These are phyloP conservation scores for Cephalopholis sonnerati DNA, from an alignment of 2,113 vertebrate genomes.

Conservation along the genomic window DNA sequence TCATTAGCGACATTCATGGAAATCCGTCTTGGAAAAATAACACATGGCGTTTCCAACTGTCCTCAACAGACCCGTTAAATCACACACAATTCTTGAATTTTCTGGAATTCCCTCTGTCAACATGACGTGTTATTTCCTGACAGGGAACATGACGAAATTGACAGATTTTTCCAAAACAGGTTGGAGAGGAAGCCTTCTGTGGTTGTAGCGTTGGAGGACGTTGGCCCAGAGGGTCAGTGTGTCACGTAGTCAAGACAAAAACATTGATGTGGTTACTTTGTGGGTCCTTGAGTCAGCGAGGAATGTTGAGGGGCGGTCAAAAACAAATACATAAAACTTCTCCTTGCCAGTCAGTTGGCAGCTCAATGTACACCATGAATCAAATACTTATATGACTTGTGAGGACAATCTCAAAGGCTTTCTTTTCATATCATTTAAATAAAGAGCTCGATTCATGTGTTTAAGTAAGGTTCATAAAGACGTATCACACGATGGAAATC, in stretches of 20 bases:
- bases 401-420: neutral
- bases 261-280: constrained; percentile 39
- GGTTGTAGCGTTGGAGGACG: neutral
- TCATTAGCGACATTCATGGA: constrained; percentile 45
- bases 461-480: neutral
- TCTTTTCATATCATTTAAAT: neutral
- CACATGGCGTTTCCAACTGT: constrained; percentile 7
- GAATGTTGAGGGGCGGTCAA: constrained; percentile 54
- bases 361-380: neutral
- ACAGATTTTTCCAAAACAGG: constrained; percentile 50
- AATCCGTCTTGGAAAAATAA: constrained; percentile 49
- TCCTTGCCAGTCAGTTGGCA: constrained; percentile 17
- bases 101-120: constrained; percentile 48
- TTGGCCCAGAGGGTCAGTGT: constrained; percentile 42
- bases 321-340: constrained; percentile 56
- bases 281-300: constrained; percentile 36
- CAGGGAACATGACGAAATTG: constrained; percentile 20
- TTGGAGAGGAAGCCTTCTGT: constrained; percentile 18
- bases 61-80: constrained; percentile 17
- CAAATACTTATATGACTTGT: constrained; percentile 7
- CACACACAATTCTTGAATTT: constrained; percentile 26
- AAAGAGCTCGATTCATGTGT: neutral
- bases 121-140: constrained; percentile 35
- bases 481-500: no score
- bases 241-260: constrained; percentile 53